phyloP scores from a whole-genome alignment of 2,797 vertebrate genomes.

The Hemitrygon akajei region DNA sequence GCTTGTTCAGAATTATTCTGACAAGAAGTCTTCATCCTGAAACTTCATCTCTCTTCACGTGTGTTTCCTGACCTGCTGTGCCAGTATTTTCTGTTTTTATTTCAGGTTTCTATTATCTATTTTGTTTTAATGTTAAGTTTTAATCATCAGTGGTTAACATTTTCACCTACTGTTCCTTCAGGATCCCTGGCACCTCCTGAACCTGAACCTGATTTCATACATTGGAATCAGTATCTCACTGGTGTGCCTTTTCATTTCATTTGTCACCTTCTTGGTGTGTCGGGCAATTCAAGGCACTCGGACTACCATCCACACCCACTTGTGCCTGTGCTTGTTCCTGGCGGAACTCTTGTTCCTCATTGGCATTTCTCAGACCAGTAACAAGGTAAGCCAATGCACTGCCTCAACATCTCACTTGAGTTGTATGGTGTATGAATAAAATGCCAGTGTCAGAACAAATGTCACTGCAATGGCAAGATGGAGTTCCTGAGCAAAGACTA shows the following conservation, averaged over 20 bases:
- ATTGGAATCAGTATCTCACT: constrained; percentile 51
- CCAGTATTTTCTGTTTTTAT: no score
- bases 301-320: constrained; percentile 49
- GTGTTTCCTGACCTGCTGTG: no score
- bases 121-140: no score
- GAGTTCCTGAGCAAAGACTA: not conserved
- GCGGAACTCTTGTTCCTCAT: constrained; percentile 51
- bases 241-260: constrained; percentile 47
- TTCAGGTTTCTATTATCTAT: no score
- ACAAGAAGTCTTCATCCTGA: no score
- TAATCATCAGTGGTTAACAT: not conserved
- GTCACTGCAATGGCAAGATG: not conserved
- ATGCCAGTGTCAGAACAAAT: not conserved
- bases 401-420: not conserved
- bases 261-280: constrained; percentile 49
- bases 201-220: constrained; percentile 41
- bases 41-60: no score
- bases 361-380: constrained; percentile 30
- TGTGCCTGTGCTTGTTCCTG: constrained; percentile 52
- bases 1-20: no score
- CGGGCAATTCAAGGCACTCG: constrained; percentile 43
- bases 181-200: constrained; percentile 28
- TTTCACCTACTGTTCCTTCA: not conserved
- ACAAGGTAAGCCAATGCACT: constrained; percentile 38
- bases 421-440: not conserved